Base-by-base conservation (phyloP, 1,140 invertebrate species). In the Probaryconus sp. region DNA sequence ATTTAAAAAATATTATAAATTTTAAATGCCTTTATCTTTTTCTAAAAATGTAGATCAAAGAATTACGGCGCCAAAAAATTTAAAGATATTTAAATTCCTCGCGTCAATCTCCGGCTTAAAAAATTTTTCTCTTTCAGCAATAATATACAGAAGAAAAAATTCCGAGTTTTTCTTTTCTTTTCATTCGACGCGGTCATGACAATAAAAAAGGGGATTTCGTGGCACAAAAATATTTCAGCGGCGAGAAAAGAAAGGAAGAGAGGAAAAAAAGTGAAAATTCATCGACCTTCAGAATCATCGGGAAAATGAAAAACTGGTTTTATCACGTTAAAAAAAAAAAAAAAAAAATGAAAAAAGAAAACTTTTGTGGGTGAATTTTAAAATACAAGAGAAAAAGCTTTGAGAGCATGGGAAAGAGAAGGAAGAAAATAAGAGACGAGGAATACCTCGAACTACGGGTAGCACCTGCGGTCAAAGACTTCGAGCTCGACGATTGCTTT, bases 381-480 rank as follows among this genome's bases (percentile, higher is more conserved):
- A 48, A 51, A 24, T 10, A 21, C 6, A 18, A 38, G 7, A 65
- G 10, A 60, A 61, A 67, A 63, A 53, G 30, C 45, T 16, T 61
- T 18, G 47, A 51, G 61, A 75, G 48, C 47, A 61, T 43, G 55
- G 26, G 42, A 48, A 65, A 56, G 42, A 56, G 38, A 50, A 50
- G 28, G 26, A 10, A n/a, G 10, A 65, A 24, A 68, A 82, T 63
- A 77, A 65, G 74, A 65, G 69, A 68, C 70, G 70, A 45, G 35
- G 69, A 48, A 65, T 43, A 72, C 38, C 50, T 55, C 63, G 70
- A 70, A 80, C 56, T 74, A 78, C 72, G 72, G 63, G 47, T 72
- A 82, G 81, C 84, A 87, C 84, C 86, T 87, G 86, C 83, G 86
- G 84, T 86, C 86, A 80, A 85, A 77, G 86, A 87, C 82, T 72